Percentiles rank a stretch among this genome's conserved stretches.
These are phyloP conservation scores for Pinna nobilis DNA, from an alignment of 1,140 invertebrate genomes.

Conservation along the genomic window DNA sequence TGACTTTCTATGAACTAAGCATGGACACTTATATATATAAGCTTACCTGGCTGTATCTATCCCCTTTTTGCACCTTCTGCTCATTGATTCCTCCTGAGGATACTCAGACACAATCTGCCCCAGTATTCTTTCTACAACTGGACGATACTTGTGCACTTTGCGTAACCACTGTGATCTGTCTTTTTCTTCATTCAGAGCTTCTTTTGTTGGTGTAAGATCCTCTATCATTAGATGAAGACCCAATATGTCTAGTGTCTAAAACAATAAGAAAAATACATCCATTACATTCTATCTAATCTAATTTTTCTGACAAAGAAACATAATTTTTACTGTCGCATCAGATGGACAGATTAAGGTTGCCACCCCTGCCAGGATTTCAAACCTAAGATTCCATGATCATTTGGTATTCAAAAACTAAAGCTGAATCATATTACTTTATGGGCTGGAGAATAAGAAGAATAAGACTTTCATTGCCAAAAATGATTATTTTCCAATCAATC, in stretches of 20 bases:
- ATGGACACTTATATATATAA: neutral
- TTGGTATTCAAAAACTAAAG: too few species aligned
- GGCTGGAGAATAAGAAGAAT: too few species aligned
- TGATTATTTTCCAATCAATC: too few species aligned
- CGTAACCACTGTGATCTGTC: slow-evolving; percentile 37
- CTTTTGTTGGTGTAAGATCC: slow-evolving; percentile 33
- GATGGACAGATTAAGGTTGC: too few species aligned
- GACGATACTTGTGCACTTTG: slow-evolving; percentile 31
- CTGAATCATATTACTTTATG: too few species aligned
- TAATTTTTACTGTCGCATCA: too few species aligned
- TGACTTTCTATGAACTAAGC: too few species aligned
- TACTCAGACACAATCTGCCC: slow-evolving; percentile 17
- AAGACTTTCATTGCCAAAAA: too few species aligned
- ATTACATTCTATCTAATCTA: too few species aligned
- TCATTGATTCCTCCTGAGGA: slow-evolving; percentile 1
- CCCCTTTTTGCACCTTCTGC: slow-evolving; percentile 23
- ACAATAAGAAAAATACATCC: neutral
- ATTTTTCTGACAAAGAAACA: too few species aligned
- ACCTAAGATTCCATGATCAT: too few species aligned
- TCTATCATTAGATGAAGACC: slow-evolving; percentile 39
- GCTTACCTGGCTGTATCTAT: slow-evolving; percentile 22
- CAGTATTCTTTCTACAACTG: slow-evolving; percentile 48
- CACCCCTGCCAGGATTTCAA: too few species aligned
- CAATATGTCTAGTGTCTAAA: slow-evolving; percentile 51
- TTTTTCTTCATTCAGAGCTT: slow-evolving; percentile 20